Evolutionary conservation across 2,888 invertebrate species (phyloP), one percentile per base, ranked within the genome.

Genomic region (Philonicus albiceps): DNA sequence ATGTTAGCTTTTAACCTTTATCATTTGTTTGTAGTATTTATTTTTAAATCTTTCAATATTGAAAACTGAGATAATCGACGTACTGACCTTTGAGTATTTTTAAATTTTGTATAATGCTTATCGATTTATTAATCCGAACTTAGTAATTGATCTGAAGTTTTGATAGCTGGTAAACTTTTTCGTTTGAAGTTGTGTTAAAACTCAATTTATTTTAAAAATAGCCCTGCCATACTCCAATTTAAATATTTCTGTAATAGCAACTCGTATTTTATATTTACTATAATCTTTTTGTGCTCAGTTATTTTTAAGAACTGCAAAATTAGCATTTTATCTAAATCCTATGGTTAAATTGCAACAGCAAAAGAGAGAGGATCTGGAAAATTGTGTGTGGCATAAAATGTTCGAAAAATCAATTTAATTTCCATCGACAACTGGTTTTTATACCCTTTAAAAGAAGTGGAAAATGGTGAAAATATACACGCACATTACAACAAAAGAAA

Each of bases 401-500:
- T 19, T 11, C 0, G 8, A 64, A 64, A 55, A 53, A 27, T 64
- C 19, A 22, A 11, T 3, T 64, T 27, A 64, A 27, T 64, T 64
- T 64, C 16, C 40, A 43, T 43, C 40, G 4, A 64, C 22, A 64
- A 64, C 64, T 64, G 22, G 64, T 64, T 64, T 64, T 64, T 2
- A 49, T 64, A 64, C 64, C 8, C 19, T 64, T 64, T 64, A 64
- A 27, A n/a, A 64, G 64, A 74, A 74, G 74, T 74, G 74, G 34
- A 74, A 27, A 74, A 74, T 64, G 11, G 64, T 76, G 40, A 76
- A 76, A 76, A 76, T 78, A 49, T n/a, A 27, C 49, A 49, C 78
- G 53, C 55, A 31, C 55, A 53, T 37, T 34, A 43, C 31, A 34
- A 85, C 73, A 37, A n/a, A 64, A 88, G 13, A 64, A 81, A n/a